Base-by-base conservation (phyloP, 2,797 vertebrate species). In the Oreonectes daqikongensis region DNA sequence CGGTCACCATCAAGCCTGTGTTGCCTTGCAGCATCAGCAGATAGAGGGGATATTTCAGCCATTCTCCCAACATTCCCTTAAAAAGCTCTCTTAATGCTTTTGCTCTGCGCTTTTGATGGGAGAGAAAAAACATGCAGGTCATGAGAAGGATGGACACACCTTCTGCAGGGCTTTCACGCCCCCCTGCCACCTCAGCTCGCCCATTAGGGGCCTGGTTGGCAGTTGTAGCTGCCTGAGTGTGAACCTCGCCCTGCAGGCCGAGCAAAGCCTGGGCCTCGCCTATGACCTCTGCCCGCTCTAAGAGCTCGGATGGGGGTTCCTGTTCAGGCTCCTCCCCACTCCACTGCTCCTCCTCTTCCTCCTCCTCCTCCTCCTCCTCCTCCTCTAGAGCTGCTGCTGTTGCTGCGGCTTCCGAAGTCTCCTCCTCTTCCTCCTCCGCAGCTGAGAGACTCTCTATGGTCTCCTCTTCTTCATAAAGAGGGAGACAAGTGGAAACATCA, bases 401-500 rank as follows among this genome's bases (percentile, higher is more conserved):
- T 75, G 92, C 90, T 89, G 90, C 84, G 84, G 89, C 90, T 85
- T 92, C 92, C 91, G 93, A 88, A 92, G 92, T 90, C 90, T 94
- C 93, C 83, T 92, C 91, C 91, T 84, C 90, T 89, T 90, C 90
- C 86, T 94, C 92, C 89, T 94, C 90, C 88, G 93, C 87, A 77
- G 67, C 90, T 87, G 90, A 90, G 90, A 94, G 92, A 92, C 93
- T 92, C 92, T 95, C 93, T 94, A 96, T 90, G 81, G 90, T 92
- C 93, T 96, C 95, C 94, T 96, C 95, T 96, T 93, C 87, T 95
- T 93, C 86, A 89, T 89, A 88, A 94, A 93, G 84, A 89, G 66
- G 94, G 90, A 94, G 93, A 96, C 93, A 97, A 93, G 94, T 93
- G 92, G 93, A 87, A 84, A 97, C 93, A 93, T 94, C 93, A 95